Conservation (phyloP, 2,888 invertebrate species). For the Thera obeliscata region DNA sequence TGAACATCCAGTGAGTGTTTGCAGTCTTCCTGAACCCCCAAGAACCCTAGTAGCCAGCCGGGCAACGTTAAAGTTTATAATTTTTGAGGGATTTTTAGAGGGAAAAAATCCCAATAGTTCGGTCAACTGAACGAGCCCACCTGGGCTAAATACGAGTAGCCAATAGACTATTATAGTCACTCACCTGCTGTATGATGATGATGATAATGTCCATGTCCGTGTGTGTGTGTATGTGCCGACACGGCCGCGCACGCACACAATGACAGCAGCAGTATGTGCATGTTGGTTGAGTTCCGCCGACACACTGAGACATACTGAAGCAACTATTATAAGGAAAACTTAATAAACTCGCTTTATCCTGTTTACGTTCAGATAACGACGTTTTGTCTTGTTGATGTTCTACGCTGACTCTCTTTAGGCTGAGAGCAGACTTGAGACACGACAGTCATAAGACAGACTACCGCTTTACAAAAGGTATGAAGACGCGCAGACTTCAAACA, state of each 20-base stretch:
- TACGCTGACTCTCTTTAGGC: neutral
- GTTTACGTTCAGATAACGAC: neutral
- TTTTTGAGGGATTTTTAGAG: too few relatives aligned
- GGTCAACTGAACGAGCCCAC: too few relatives aligned
- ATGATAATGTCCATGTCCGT: constrained; percentile 3
- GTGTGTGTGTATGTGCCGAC: neutral
- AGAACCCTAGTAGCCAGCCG: too few relatives aligned
- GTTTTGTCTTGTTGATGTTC: neutral
- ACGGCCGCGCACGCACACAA: neutral
- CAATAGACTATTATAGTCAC: neutral
- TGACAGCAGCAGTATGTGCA: constrained; percentile 10
- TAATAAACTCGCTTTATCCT: neutral
- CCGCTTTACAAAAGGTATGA: too few relatives aligned
- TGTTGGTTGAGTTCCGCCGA: neutral
- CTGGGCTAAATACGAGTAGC: too few relatives aligned
- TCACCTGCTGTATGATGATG: constrained; percentile 8
- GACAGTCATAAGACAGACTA: too few relatives aligned
- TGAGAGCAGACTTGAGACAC: too few relatives aligned
- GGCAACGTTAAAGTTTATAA: too few relatives aligned
- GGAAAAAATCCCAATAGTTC: too few relatives aligned
- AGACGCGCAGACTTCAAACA: too few relatives aligned
- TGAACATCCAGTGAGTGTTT: too few relatives aligned
- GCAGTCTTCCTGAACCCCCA: too few relatives aligned
- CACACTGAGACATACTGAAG: neutral
- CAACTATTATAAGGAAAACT: constrained; percentile 7